Base-by-base conservation (phyloP, 2,113 vertebrate genomes). In the Phrynosoma platyrhinos region DNA sequence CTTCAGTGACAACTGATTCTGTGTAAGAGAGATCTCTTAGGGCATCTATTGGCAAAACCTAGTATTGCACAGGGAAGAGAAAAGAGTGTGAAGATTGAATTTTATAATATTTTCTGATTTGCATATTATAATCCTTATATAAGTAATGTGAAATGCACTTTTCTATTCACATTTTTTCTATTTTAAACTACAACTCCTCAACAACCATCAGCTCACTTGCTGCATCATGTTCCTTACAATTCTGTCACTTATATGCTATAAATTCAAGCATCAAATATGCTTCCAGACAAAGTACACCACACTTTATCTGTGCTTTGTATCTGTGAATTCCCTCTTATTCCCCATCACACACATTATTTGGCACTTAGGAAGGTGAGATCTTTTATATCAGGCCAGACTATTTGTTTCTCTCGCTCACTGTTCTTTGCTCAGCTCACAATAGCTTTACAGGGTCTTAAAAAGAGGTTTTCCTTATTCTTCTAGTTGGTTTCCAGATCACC, bases 11-110 rank as follows among this genome's bases (percentile, higher is more conserved):
- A 42, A 55, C 7, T 88, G 0, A 1, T 16, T 86, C 78, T 82
- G 23, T 92, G 92, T 94, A 87, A 89, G 89, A 92, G 96, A 93
- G 95, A 95, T 91, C 96, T 97, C 95, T 94, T 95, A 93, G 90
- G 95, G 80, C 96, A 97, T 96, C 97, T 97, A 92, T 92, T 95
- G 97, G 95, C 47, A 47, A 89, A 84, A 82, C 32, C 92, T 82
- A 91, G 91, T 91, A 97, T 79, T 96, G 88, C 96, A 96, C 3
- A 2, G 71, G 16, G 85, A 86, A 90, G 64, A 91, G 88, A 92
- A 85, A 89, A 52, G 20, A 80, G 14, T 4, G 2, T n/a, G 1
- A 21, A 27, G n/a, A 0, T 36, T 52, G 74, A 16, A 30, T 32
- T 86, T 76, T 40, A 71, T 55, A 74, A 36, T 75, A 76, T 47